Evolutionary conservation across 1,140 invertebrate genomes (phyloP), one percentile per base, ranked within the genome.

Genomic region (Notospermus geniculatus): DNA sequence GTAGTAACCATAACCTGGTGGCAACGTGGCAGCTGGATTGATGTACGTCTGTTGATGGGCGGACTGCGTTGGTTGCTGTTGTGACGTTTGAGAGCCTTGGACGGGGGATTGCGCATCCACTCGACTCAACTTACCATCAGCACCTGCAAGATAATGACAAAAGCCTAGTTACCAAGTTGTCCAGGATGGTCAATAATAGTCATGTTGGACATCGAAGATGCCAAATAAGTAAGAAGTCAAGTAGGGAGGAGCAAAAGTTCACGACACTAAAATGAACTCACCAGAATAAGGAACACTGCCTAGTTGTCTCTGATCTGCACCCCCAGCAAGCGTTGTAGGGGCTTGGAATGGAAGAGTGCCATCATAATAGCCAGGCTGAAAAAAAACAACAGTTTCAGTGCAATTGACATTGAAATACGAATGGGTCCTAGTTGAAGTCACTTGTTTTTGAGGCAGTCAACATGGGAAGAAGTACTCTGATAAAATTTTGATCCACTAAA

Each of bases 71-170:
- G 83, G 84, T 80, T 86, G 77, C 57, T 89, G 88, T 74, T 88
- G 88, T 55, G 86, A 87, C 80, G 88, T 84, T 66, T 74, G 71
- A 9, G 87, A 88, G 58, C 88, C 87, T 60, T 87, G 87, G 65
- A 91, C 90, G 45, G 90, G 90, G 59, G 90, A 89, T 81, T 91
- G 91, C 79, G 89, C 90, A 77, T 92, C 91, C 60, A 88, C 88
- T 71, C 90, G 84, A 52, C 88, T 84, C 77, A 90, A 89, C 77
- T 91, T 87, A 59, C 85, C 88, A 76, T 90, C 89, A 63, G 84
- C 85, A 82, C 84, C 84, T 83, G 86, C 17, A 62, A 59, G 27
- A 2, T 17, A 0, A 62, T 13, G n/a, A n/a, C n/a, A n/a, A n/a
- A n/a, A n/a, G n/a, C n/a, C n/a, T n/a, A n/a, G n/a, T n/a, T n/a